Base-by-base conservation (phyloP, 2,113 vertebrate genomes). In the Macquaria australasica region DNA sequence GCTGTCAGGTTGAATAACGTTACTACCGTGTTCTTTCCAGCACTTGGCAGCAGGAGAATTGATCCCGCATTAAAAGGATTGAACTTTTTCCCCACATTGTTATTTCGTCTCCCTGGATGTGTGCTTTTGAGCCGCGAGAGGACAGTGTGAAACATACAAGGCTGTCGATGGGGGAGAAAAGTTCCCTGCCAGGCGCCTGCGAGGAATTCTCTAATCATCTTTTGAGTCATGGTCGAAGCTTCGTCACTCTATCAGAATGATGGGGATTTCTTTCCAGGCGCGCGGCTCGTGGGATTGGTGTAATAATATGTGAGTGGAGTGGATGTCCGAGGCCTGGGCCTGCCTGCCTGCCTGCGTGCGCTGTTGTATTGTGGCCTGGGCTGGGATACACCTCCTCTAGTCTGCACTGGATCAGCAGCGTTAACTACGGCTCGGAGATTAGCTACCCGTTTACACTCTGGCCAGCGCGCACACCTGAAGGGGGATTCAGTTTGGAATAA, bases 121-220 rank as follows among this genome's bases (percentile, higher is more conserved):
- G 66, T 79, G 77, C 50, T 20, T 41, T 1, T 45, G 80, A 70
- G 48, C 75, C 25, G 9, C 39, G 69, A 6, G 76, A 51, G 75
- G 66, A 84, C 62, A 31, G n/a, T 21, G 66, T 71, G 59, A 48
- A 51, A 58, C 67, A 45, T 18, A 48, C 81, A 48, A 28, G 51
- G 73, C 90, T 81, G 83, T 84, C 85, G 89, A 94, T 93, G 93
- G 93, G 85, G 89, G 86, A 86, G 88, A 90, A 62, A 94, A 94
- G 92, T 94, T 92, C 86, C 79, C 71, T 83, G 67, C 8, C 73
- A 82, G 81, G 68, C 78, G 71, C 63, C 59, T 73, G 88, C 25
- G 63, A 79, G 85, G 86, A 84, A 90, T 84, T 76, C 73, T 86
- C 87, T 86, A 73, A 55, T 83, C 53, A 55, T 89, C 16, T 84